Evolutionary conservation across 2,113 vertebrate species (phyloP).

Genomic region (Hippoglossus stenolepis): DNA sequence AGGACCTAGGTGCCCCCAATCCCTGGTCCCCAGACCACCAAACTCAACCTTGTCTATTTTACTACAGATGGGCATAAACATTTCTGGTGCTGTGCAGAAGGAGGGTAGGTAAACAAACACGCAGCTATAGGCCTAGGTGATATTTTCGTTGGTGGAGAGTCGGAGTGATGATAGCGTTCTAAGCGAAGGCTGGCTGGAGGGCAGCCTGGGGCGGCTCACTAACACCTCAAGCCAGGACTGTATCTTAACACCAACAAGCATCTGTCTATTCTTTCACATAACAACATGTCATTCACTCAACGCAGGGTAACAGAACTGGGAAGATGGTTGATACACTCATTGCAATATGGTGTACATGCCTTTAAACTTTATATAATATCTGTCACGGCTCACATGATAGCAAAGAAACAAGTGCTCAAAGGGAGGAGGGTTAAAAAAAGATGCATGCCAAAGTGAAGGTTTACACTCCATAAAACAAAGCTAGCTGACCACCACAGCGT

Average conservation of each 20-base stretch:
- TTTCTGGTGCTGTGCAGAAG: conserved; percentile 54
- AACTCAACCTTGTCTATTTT: conserved; percentile 73
- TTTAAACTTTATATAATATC: conserved; percentile 39
- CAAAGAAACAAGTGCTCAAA: conserved; percentile 26
- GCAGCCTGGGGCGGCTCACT: conserved; percentile 74
- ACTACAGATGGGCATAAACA: conserved; percentile 64
- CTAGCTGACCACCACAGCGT: conserved; percentile 56
- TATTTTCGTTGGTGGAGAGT: conserved; percentile 69
- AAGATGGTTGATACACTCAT: conserved; percentile 31
- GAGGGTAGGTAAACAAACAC: conserved; percentile 67
- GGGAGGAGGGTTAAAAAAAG: conserved; percentile 51
- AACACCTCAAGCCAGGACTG: conserved; percentile 73
- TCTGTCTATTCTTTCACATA: conserved; percentile 73
- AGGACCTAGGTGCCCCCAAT: conserved; percentile 21
- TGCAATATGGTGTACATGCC: conserved; percentile 32
- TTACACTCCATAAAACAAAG: conserved; percentile 68
- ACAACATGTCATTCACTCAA: conserved; percentile 68
- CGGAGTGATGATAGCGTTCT: conserved; percentile 76
- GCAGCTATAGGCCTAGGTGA: conserved; percentile 51
- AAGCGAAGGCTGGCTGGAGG: conserved; percentile 75
- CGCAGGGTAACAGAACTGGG: conserved; percentile 37
- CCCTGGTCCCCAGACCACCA: conserved; percentile 17
- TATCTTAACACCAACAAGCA: conserved; percentile 80
- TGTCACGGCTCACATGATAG: conserved; percentile 30
- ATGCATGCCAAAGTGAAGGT: conserved; percentile 51